Percentiles rank a stretch among this genome's conserved stretches.
Evolutionary conservation across 2,888 invertebrate genomes (phyloP).

Genomic region (Drosophila sordidula): DNA sequence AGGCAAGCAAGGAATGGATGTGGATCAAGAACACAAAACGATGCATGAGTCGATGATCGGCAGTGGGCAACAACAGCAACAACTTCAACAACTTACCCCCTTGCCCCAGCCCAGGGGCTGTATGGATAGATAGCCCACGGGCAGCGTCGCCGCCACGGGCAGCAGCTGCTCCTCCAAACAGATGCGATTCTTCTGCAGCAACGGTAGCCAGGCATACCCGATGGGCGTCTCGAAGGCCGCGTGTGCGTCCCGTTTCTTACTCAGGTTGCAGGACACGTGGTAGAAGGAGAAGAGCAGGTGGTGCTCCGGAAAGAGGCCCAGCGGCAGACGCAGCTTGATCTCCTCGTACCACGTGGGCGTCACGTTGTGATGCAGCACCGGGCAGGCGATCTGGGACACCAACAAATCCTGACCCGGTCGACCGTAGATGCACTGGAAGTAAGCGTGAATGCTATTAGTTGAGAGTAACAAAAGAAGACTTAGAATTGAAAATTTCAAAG

Average conservation of each 20-base stretch:
- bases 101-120: conserved; percentile 95
- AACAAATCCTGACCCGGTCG: conserved; percentile 88
- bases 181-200: conserved; percentile 93
- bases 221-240: conserved; percentile 91
- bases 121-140: conserved; percentile 94
- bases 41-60: conserved; percentile 63
- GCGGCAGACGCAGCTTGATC: conserved; percentile 95
- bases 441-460: not conserved
- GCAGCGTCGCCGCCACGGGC: conserved; percentile 94
- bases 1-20: conserved; percentile 56
- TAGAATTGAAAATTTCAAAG: not conserved
- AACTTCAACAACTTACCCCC: conserved; percentile 88
- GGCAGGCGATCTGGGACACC: conserved; percentile 90
- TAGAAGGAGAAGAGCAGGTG: conserved; percentile 98
- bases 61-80: conserved; percentile 21
- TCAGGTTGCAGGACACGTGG: conserved; percentile 96
- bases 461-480: not conserved
- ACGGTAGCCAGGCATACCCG: conserved; percentile 97
- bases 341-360: conserved; percentile 97
- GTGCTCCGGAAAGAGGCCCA: conserved; percentile 93
- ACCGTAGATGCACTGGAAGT: conserved; percentile 89
- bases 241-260: conserved; percentile 91
- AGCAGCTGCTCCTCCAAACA: conserved; percentile 92
- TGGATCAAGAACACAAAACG: conserved; percentile 31
- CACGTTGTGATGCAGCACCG: conserved; percentile 95